phyloP scores from a whole-genome alignment of 2,888 invertebrate species.

The Eupeodes luniger region DNA sequence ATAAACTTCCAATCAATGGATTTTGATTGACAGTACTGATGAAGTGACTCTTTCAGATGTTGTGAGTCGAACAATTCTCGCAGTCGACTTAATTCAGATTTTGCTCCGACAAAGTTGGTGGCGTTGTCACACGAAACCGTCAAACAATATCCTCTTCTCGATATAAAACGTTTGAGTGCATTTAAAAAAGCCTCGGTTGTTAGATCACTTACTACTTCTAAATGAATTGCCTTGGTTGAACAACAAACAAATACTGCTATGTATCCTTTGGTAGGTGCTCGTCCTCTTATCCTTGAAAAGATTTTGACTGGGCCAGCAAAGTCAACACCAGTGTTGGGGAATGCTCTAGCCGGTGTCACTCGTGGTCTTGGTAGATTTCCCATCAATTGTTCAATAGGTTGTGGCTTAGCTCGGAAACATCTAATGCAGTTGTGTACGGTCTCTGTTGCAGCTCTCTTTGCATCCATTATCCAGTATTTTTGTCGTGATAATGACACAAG shows the following conservation, averaged over 20 bases:
- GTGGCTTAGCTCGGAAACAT: conserved; percentile 6
- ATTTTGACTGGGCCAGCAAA: conserved; percentile 65
- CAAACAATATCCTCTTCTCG: conserved; percentile 17
- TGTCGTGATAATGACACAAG: background rate
- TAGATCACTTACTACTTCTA: conserved; percentile 46
- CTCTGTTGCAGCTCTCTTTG: conserved; percentile 1
- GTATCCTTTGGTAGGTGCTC: conserved; percentile 35
- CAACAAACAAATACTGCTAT: conserved; percentile 8
- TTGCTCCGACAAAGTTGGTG: background rate
- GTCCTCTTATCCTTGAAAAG: conserved; percentile 35
- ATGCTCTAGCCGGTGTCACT: conserved; percentile 15
- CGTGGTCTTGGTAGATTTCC: conserved; percentile 23
- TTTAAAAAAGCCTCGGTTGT: conserved; percentile 21
- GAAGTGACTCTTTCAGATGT: conserved; percentile 4
- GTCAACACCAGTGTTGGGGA: conserved; percentile 30
- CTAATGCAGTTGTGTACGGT: conserved; percentile 22
- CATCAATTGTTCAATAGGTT: conserved; percentile 22
- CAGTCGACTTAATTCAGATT: too few species aligned
- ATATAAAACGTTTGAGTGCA: conserved; percentile 22
- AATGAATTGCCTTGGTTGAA: conserved; percentile 29
- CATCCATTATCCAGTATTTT: conserved; percentile 4
- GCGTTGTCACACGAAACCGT: conserved; percentile 9
- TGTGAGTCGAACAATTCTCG: conserved; percentile 1
- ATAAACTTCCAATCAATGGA: conserved; percentile 27
- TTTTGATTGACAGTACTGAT: conserved; percentile 2